Base-by-base conservation (phyloP, 2,797 vertebrate species). In the Argentina silus region DNA sequence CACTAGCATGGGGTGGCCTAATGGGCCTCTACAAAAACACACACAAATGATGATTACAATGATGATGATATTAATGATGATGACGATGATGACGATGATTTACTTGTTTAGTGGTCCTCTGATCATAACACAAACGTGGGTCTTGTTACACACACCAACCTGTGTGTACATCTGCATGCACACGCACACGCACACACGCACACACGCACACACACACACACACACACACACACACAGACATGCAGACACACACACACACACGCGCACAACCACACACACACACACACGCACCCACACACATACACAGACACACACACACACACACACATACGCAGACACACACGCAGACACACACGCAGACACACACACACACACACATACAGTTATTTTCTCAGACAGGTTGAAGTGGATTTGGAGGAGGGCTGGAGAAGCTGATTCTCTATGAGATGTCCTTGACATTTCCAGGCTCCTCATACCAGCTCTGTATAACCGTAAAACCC, bases 381-480 rank as follows among this genome's bases (percentile, higher is more conserved):
- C 68, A 55, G 50, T 78, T 75, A 70, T 84, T 86, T 78, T 79
- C 19, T 66, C 48, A 73, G 67, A 81, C 72, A 80, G 79, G 72
- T 81, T 77, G 83, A 79, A 66, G 79, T 76, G 82, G 83, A 81
- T 88, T 80, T 87, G 77, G 61, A 76, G 79, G 69, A 57, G 3
- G 59, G 56, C 71, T 44, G 23, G 68, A 53, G 65, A 67, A 71
- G 67, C 44, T 66, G 73, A 63, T 78, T 76, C 80, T 79, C 83
- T 76, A 71, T 81, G 70, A 57, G 10, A 81, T 80, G 87, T 78
- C 86, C 86, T 89, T 89, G 87, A 89, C 82, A 87, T 89, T 88
- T 87, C 73, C 64, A 45, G 9, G 69, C 74, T 80, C 48, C 79
- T 74, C 71, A 70, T 74, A 79, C 72, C 64, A 62, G 74, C 72